These are phyloP conservation scores for Phyllopteryx taeniolatus DNA, from an alignment of 2,113 vertebrate species.

Conservation along the genomic window DNA sequence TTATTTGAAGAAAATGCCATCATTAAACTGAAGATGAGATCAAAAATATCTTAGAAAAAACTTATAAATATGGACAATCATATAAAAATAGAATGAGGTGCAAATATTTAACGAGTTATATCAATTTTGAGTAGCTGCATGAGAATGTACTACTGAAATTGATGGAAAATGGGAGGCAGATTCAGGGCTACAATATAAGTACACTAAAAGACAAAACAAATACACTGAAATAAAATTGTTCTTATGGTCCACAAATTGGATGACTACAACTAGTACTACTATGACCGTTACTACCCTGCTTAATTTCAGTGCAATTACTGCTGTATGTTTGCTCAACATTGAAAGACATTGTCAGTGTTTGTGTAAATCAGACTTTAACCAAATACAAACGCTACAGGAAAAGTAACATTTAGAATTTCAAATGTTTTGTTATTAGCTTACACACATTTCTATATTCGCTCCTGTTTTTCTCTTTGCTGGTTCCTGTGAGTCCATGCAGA, in stretches of 20 bases:
- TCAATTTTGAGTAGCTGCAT: not conserved
- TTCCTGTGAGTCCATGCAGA: slow-evolving; percentile 40
- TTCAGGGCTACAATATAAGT: not conserved
- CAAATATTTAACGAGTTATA: not conserved
- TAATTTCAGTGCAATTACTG: not conserved
- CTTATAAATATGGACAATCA: not conserved
- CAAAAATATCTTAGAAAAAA: not conserved
- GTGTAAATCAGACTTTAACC: no score
- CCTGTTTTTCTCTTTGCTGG: slow-evolving; percentile 1
- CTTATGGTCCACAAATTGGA: not conserved
- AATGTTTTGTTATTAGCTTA: not conserved
- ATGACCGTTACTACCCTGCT: not conserved
- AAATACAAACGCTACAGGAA: no score
- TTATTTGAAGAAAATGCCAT: not conserved
- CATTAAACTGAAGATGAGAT: not conserved
- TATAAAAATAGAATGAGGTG: not conserved
- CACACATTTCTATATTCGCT: not conserved
- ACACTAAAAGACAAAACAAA: not conserved
- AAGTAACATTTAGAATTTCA: not conserved
- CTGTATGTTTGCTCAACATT: not conserved
- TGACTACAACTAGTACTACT: not conserved
- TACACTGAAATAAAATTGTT: not conserved
- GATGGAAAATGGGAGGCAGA: not conserved
- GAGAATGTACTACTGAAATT: not conserved
- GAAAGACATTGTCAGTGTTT: not conserved